Conservation (phyloP, 2,888 invertebrate genomes). For the Harpagoxenus sublaevis region DNA sequence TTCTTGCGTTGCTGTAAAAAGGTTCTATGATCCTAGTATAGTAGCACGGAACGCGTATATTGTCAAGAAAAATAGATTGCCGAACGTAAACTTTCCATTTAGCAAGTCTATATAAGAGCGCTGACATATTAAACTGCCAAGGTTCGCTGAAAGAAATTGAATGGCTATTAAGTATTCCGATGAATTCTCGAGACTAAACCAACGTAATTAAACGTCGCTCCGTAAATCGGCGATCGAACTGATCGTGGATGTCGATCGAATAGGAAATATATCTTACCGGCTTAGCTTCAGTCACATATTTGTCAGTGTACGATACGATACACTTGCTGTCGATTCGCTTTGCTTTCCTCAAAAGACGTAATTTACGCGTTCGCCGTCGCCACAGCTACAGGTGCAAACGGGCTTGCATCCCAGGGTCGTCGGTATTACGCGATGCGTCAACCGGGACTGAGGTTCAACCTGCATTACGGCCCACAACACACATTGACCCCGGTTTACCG, state of each 20-base stretch:
- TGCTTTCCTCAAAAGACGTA: not conserved
- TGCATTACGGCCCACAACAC: conserved; percentile 20
- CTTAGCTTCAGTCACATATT: not conserved
- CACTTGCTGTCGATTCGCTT: not conserved
- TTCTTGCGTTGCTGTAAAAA: not conserved
- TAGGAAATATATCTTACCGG: not conserved
- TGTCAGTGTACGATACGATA: not conserved
- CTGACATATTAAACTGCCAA: not conserved
- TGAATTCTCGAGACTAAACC: not conserved
- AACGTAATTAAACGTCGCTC: not conserved
- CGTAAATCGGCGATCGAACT: not conserved
- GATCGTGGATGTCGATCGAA: not conserved
- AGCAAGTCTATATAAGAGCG: not conserved
- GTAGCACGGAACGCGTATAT: not conserved
- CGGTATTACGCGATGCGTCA: conserved; percentile 2
- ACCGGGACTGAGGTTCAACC: conserved; percentile 12
- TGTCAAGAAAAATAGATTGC: not conserved
- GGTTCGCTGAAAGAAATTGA: not conserved
- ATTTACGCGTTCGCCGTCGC: not conserved
- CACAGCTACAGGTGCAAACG: conserved; percentile 1
- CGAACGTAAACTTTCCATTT: not conserved
- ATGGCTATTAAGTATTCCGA: not conserved
- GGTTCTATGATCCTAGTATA: not conserved
- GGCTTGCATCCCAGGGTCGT: not conserved
- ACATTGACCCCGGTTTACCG: conserved; percentile 51